Conservation (phyloP, 2,113 vertebrate genomes). For the Progne subis region DNA sequence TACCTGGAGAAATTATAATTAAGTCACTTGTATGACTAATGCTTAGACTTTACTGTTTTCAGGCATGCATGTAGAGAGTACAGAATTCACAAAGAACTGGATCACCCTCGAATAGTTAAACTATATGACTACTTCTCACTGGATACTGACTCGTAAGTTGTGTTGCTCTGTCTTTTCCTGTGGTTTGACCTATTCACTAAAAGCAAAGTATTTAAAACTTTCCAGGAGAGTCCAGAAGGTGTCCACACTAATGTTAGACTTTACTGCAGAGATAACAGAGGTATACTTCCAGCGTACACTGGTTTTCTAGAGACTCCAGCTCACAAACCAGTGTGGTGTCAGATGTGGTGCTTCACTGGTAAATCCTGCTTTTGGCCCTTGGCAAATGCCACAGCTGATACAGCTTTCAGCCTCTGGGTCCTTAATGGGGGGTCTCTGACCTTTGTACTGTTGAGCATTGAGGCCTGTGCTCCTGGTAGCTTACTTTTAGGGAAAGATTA, state of each 20-base stretch:
- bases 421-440: neutral
- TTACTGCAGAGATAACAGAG: neutral
- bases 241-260: neutral
- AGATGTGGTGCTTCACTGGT: neutral
- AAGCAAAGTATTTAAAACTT: neutral
- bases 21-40: conserved; percentile 36
- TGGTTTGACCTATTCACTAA: neutral
- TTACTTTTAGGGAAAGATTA: neutral
- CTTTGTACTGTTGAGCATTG: neutral
- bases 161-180: neutral
- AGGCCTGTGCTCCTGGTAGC: neutral
- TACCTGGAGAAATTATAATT: neutral
- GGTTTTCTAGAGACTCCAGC: neutral
- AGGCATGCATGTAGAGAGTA: conserved; percentile 99
- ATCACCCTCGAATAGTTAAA: conserved; percentile 99
- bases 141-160: conserved; percentile 98
- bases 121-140: conserved; percentile 99
- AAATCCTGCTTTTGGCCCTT: neutral
- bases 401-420: neutral
- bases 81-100: conserved; percentile 99
- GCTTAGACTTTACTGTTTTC: conserved; percentile 42
- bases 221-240: neutral
- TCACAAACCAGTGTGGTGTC: neutral
- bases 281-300: neutral
- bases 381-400: neutral